Evolutionary conservation across 2,888 invertebrate species (phyloP).

Genomic region (Opisthograptis luteolata): DNA sequence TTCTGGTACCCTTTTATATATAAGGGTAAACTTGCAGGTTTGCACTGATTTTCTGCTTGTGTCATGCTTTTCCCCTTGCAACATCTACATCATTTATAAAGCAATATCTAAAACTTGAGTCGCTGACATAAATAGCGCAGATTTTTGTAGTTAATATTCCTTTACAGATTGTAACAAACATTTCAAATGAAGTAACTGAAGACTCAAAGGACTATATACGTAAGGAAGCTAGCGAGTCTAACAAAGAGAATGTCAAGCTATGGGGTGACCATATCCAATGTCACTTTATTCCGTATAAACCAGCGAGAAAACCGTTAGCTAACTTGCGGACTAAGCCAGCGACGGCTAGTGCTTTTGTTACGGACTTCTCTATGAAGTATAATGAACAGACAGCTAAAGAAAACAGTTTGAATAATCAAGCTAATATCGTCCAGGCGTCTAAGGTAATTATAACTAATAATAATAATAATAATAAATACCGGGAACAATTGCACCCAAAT

Average conservation of each 20-base stretch:
- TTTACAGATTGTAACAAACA: conserved; percentile 74
- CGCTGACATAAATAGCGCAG: neutral
- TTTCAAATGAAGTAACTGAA: conserved; percentile 75
- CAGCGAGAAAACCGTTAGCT: conserved; percentile 63
- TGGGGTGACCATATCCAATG: conserved; percentile 79
- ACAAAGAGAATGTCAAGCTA: conserved; percentile 64
- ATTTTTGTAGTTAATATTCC: neutral
- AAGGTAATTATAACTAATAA: too few species aligned
- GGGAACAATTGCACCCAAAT: too few species aligned
- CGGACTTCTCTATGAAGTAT: conserved; percentile 81
- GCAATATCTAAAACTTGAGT: neutral
- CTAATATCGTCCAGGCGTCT: conserved; percentile 42
- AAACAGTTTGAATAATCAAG: conserved; percentile 26
- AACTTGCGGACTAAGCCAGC: conserved; percentile 68
- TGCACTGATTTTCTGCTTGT: too few species aligned
- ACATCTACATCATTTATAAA: too few species aligned
- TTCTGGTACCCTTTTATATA: too few species aligned
- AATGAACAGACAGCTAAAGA: conserved; percentile 35
- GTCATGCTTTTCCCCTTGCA: too few species aligned
- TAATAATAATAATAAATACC: too few species aligned
- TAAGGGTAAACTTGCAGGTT: too few species aligned
- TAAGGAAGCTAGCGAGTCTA: conserved; percentile 55
- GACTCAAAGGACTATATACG: conserved; percentile 75
- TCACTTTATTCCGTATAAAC: conserved; percentile 69
- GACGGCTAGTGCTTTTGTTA: conserved; percentile 65